phyloP scores from a whole-genome alignment of 2,113 vertebrate species.

The Hyaena hyaena region DNA sequence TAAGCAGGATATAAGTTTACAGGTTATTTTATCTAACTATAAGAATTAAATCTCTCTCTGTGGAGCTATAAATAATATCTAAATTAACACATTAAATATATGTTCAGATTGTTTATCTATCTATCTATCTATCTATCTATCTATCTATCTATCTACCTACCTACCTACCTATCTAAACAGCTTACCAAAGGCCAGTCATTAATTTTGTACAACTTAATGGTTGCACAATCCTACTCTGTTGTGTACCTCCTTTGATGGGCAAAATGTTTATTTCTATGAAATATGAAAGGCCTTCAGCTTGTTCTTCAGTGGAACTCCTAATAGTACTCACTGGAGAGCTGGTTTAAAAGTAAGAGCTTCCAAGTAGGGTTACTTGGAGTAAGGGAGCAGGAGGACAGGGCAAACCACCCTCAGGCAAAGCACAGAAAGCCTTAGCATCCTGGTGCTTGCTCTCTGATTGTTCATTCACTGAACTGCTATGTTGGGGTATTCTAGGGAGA shows the following conservation, averaged over 20 bases:
- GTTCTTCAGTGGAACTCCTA: neutral
- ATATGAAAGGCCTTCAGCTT: neutral
- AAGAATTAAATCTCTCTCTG: neutral
- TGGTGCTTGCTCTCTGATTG: slow-evolving; percentile 19
- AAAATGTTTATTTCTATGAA: slow-evolving; percentile 53
- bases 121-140: neutral
- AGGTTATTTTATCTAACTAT: neutral
- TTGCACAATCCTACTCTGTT: neutral
- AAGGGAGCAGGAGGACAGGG: slow-evolving; percentile 35
- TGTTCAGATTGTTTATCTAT: neutral
- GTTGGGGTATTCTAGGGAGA: slow-evolving; percentile 67
- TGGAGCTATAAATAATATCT: neutral
- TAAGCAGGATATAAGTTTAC: neutral
- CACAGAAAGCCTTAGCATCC: slow-evolving; percentile 50
- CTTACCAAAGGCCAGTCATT: neutral
- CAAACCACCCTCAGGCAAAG: slow-evolving; percentile 52
- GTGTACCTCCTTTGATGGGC: slow-evolving; percentile 13
- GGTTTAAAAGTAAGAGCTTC: slow-evolving; percentile 50
- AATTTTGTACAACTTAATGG: neutral
- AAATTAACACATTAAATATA: neutral
- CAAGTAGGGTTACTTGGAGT: neutral
- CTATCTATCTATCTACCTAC: neutral
- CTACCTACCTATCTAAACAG: neutral
- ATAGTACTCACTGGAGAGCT: neutral
- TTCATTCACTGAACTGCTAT: slow-evolving; percentile 59